Conservation (phyloP, 2,797 vertebrate genomes). For the Dryobates pubescens region DNA sequence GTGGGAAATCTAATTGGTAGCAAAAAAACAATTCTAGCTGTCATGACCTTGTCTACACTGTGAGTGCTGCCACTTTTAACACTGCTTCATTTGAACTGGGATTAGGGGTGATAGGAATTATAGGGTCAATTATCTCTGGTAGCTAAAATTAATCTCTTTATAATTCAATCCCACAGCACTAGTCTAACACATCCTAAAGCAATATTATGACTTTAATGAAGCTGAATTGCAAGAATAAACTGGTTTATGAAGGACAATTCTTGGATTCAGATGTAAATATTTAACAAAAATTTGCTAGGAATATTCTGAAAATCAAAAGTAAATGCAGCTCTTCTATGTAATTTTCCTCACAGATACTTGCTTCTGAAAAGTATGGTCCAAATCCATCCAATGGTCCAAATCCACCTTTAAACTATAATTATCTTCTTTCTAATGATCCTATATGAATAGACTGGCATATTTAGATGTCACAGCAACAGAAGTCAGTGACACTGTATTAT, state of each 20-base stretch:
- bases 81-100: constrained; percentile 57
- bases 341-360: neutral
- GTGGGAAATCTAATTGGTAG: constrained; percentile 53
- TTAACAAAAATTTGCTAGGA: constrained; percentile 12
- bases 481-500: neutral
- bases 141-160: constrained; percentile 64
- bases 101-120: constrained; percentile 62
- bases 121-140: constrained; percentile 53
- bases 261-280: constrained; percentile 31
- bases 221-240: constrained; percentile 58
- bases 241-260: constrained; percentile 42
- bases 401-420: neutral
- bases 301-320: constrained; percentile 11
- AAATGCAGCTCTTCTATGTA: neutral
- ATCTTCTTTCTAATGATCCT: neutral
- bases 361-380: neutral
- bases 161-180: constrained; percentile 57
- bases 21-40: constrained; percentile 57
- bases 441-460: neutral
- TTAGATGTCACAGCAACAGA: neutral
- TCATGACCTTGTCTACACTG: constrained; percentile 54
- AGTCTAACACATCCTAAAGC: constrained; percentile 42
- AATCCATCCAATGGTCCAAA: neutral
- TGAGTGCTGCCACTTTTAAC: constrained; percentile 49
- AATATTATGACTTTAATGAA: constrained; percentile 50